Base-by-base conservation (phyloP, 2,888 invertebrate species). In the Drosophila limbata region DNA sequence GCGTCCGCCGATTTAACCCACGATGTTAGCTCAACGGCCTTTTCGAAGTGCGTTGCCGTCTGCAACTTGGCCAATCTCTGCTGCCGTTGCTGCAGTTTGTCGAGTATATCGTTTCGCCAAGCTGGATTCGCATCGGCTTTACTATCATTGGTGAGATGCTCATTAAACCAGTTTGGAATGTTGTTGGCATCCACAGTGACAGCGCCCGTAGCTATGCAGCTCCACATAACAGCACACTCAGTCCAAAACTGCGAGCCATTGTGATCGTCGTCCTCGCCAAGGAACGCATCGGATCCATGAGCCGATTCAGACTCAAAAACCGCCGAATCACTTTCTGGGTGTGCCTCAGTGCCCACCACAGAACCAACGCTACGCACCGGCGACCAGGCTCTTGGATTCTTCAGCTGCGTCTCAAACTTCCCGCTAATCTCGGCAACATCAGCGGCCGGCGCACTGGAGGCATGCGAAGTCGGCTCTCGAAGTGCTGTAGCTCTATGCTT, bases 291-390 rank as follows among this genome's bases (percentile, higher is more conserved):
- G 4, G 96, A 96, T 88, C 96, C 95, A 55, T 94, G 93, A 42
- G 94, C 94, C 10, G 93, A 93, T 80, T 95, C 96, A 4, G 95
- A 94, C 93, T 96, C 96, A 92, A 96, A 96, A 10, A 96, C 95
- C 88, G 96, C 95, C 55, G 96, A 96, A 90, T 97, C 97, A 74
- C 96, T 96, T 90, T 96, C 96, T 3, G 96, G 96, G 91, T 96
- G 96, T n/a, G 96, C 97, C 92, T 97, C 97, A 87, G 96, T 96
- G 2, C 96, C 97, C 2, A 94, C 95, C 52, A 97, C 95, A 25
- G 97, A 97, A 10, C 97, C 97, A 9, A 96, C 96, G 89, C 96
- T 97, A 75, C 96, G 94, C n/a, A 97, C 96, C 17, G 97, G 97
- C 88, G 96, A 97, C 97, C 97, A 97, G 31, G 96, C 96, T 86